Evolutionary conservation across 2,797 vertebrate genomes (phyloP), one percentile per base, ranked within the genome.

Genomic region (Aldrovandia affinis): DNA sequence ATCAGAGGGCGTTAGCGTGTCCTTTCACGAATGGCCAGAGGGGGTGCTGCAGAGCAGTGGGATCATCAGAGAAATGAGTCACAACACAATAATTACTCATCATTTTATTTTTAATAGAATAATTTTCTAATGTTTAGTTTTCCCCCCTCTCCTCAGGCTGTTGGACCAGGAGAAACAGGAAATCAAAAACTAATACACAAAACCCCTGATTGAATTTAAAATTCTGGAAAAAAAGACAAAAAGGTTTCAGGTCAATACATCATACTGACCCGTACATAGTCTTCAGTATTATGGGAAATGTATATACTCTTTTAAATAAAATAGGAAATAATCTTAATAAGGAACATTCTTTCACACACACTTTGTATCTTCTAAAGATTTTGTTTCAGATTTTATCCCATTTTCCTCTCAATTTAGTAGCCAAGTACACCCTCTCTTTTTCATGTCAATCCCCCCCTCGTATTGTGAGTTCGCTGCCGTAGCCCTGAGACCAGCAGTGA

Each of bases 91-190:
- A 87, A 90, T 91, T 92, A 85, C n/a, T 91, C 90, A 93, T 91
- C 92, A 92, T 94, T 95, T 95, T 94, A 94, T 94, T 95, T 91
- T 93, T 92, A 90, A 93, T 94, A 94, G 89, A 94, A 94, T 93
- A 93, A 85, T 91, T 94, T 77, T 93, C 92, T 93, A 94, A 85
- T 86, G 89, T 89, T 89, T 81, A 82, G 55, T 90, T 88, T 85
- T n/a, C 87, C 36, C 39, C 39, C 65, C 0, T 18, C 68, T 33
- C 5, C 25, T 47, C 86, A 90, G 93, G 91, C 92, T 93, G 92
- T 93, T 92, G 93, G 94, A 93, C 91, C 93, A 93, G 79, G 59
- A 81, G 80, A 82, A 91, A 89, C 89, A 89, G 91, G 92, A 91
- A 94, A 93, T 93, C 93, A 94, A 91, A n/a, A 93, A 94, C 92